Base-by-base conservation (phyloP, 1,140 invertebrate genomes). In the Drosophila ananassae region DNA sequence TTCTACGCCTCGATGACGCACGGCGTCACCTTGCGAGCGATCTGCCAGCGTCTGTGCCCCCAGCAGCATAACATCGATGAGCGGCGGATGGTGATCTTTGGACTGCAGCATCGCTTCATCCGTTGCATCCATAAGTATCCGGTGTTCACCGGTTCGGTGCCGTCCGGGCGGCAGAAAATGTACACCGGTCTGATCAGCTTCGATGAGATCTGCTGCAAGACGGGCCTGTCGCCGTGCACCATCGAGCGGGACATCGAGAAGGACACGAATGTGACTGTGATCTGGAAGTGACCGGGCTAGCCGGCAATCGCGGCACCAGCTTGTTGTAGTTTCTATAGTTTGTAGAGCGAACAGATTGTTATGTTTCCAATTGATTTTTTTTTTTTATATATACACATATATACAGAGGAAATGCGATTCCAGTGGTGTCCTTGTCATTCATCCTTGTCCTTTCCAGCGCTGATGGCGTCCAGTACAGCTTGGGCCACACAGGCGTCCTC, bases 31-130 rank as follows among this genome's bases (percentile, higher is more conserved):
- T 94, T 98, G 54, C 95, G 95, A 76, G 95, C 97, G 64, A 93
- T 99, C 1, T 98, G 97, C 91, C 93, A 96, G 59, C 93, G 97
- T 47, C 93, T 92, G 55, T 78, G 90, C 30, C 84, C 85, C 5
- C 78, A 92, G 12, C 62, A 92, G 5, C 79, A 91, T 22, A 91
- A 92, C 93, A 96, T 97, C 62, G 96, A 97, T 81, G 95, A 97
- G 75, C 93, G 97, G n/a, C 96, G 95, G 78, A 93, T 99, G n/a
- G 95, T 99, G 1, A 96, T 97, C 83, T 99, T 98, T 93, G 97
- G 97, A 1, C 92, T 98, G 34, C 94, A 98, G 56, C 95, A 98
- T 91, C 96, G 96, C 0, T 93, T 98, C 12, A 96, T 99, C 62
- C 94, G 96, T 44, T 94, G 97, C 77, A 94, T 99, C 5, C 95